phyloP scores from a whole-genome alignment of 1,140 invertebrate genomes.

The Campodea augens region DNA sequence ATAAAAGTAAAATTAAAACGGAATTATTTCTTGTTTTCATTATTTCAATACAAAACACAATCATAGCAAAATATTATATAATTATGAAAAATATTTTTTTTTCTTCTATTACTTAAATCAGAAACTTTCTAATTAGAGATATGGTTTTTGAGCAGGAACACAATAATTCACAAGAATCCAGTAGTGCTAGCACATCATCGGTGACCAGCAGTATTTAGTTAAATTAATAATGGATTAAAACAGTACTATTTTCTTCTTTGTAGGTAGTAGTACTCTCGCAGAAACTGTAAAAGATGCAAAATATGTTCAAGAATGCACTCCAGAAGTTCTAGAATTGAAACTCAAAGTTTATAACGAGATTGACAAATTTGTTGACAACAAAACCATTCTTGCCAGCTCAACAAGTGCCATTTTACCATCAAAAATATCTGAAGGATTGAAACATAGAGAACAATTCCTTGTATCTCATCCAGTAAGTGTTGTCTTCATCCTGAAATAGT shows the following conservation, averaged over 20 bases:
- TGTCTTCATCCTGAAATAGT: not conserved
- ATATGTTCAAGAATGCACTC: constrained; percentile 78
- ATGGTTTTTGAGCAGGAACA: too few species aligned
- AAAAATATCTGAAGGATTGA: constrained; percentile 54
- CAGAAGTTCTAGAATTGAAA: constrained; percentile 72
- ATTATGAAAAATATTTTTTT: too few species aligned
- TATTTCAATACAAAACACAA: too few species aligned
- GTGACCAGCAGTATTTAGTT: too few species aligned
- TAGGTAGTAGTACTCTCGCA: constrained; percentile 41
- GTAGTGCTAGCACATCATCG: too few species aligned
- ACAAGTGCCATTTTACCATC: constrained; percentile 80
- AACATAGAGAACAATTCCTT: constrained; percentile 49
- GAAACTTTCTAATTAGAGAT: too few species aligned
- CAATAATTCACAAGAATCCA: too few species aligned
- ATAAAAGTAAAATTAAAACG: too few species aligned
- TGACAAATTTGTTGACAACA: constrained; percentile 41
- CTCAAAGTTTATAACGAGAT: constrained; percentile 54
- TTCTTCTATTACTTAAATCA: too few species aligned
- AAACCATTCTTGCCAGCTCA: constrained; percentile 67
- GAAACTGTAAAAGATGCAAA: constrained; percentile 47
- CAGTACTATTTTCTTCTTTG: constrained; percentile 9
- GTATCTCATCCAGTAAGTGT: constrained; percentile 68
- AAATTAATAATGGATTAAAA: too few species aligned
- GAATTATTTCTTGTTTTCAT: too few species aligned
- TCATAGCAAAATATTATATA: too few species aligned